Percentiles rank a stretch among this genome's conserved stretches.
Evolutionary conservation across 2,888 invertebrate genomes (phyloP).

Genomic region (Halocaridina rubra): DNA sequence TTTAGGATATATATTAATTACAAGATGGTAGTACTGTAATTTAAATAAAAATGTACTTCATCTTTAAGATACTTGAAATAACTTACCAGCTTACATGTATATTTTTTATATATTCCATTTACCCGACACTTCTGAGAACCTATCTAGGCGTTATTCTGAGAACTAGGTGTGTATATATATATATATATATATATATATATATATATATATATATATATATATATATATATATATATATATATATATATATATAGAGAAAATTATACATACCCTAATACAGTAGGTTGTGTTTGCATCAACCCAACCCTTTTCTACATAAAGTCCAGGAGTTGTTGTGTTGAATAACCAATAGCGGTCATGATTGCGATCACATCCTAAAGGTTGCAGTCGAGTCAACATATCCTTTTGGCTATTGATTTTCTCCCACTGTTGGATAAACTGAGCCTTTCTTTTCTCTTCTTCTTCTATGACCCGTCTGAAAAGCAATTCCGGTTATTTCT

Average conservation of each 20-base stretch:
- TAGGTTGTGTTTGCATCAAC: constrained; percentile 54
- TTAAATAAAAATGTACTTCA: too few species aligned
- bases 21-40: too few species aligned
- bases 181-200: background rate
- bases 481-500: too few species aligned
- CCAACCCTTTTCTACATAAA: constrained; percentile 65
- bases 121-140: too few species aligned
- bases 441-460: constrained; percentile 4
- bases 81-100: too few species aligned
- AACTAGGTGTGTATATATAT: background rate
- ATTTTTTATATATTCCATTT: too few species aligned
- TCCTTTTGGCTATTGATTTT: constrained; percentile 17
- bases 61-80: too few species aligned
- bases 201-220: background rate
- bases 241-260: background rate
- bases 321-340: constrained; percentile 67
- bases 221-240: background rate
- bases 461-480: background rate
- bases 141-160: too few species aligned
- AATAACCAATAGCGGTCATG: constrained; percentile 70
- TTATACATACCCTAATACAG: background rate
- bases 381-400: constrained; percentile 63
- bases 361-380: constrained; percentile 69
- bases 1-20: too few species aligned
- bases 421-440: constrained; percentile 19